These are phyloP conservation scores for Ceraclea dissimilis DNA, from an alignment of 2,888 invertebrate genomes.

Conservation along the genomic window DNA sequence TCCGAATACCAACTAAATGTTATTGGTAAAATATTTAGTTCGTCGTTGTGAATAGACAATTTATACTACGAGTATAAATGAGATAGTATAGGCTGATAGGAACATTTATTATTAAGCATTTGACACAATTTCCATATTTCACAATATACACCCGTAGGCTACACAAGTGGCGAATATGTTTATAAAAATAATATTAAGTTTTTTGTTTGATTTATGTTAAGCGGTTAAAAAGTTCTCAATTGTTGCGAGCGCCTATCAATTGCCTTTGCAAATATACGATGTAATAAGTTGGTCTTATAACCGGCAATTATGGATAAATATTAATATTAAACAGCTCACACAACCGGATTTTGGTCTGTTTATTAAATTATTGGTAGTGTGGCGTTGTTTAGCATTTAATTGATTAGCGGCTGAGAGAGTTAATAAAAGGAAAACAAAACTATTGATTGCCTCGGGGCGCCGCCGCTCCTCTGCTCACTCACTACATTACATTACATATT, in stretches of 20 bases:
- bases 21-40: no score
- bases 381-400: constrained; percentile 34
- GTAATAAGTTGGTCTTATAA: constrained; percentile 6
- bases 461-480: background rate
- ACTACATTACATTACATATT: background rate
- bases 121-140: background rate
- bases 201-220: background rate
- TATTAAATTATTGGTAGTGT: constrained; percentile 21
- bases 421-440: constrained; percentile 51
- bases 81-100: background rate
- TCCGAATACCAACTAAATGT: no score
- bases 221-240: constrained; percentile 4
- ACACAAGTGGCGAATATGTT: background rate
- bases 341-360: constrained; percentile 18
- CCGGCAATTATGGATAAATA: constrained; percentile 16
- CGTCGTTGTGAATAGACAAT: no score
- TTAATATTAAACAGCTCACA: constrained; percentile 16
- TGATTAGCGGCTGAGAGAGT: constrained; percentile 51
- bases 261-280: constrained; percentile 13
- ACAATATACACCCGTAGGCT: background rate
- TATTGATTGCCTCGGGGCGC: constrained; percentile 12
- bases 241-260: constrained; percentile 12
- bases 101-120: no score
- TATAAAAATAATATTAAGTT: background rate
- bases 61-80: no score